Percentiles rank a stretch among this genome's conserved stretches.
Evolutionary conservation across 2,797 vertebrate species (phyloP).

Genomic region (Furcifer pardalis): DNA sequence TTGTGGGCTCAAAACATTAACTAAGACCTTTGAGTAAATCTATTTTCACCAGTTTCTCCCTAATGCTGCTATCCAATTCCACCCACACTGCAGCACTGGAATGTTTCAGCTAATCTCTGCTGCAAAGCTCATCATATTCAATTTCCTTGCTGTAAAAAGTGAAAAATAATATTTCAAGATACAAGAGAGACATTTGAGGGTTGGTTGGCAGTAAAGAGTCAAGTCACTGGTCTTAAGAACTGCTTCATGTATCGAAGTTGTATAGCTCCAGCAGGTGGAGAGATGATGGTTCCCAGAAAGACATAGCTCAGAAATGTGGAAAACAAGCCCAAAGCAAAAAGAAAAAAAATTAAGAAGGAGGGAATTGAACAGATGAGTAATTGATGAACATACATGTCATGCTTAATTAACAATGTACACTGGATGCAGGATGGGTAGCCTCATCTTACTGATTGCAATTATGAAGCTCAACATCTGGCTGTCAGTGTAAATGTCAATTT

Average conservation of each 20-base stretch:
- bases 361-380: slow-evolving; percentile 57
- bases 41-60: slow-evolving; percentile 34
- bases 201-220: background rate
- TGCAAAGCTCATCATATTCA: slow-evolving; percentile 37
- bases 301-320: slow-evolving; percentile 52
- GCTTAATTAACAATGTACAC: slow-evolving; percentile 63
- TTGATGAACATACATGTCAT: slow-evolving; percentile 68
- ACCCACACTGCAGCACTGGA: slow-evolving; percentile 28
- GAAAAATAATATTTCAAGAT: slow-evolving; percentile 26
- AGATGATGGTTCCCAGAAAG: slow-evolving; percentile 58
- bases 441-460: slow-evolving; percentile 60
- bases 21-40: slow-evolving; percentile 16
- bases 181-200: background rate
- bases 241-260: slow-evolving; percentile 13
- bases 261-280: slow-evolving; percentile 76
- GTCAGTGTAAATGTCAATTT: slow-evolving; percentile 59
- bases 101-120: slow-evolving; percentile 13
- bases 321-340: slow-evolving; percentile 80
- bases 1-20: slow-evolving; percentile 10
- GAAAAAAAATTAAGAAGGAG: slow-evolving; percentile 75
- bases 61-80: slow-evolving; percentile 18
- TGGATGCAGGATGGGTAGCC: slow-evolving; percentile 64
- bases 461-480: slow-evolving; percentile 80
- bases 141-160: slow-evolving; percentile 17
- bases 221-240: slow-evolving; percentile 18